Evolutionary conservation across 2,888 invertebrate species (phyloP).

Genomic region (Amphiduros pacificus): DNA sequence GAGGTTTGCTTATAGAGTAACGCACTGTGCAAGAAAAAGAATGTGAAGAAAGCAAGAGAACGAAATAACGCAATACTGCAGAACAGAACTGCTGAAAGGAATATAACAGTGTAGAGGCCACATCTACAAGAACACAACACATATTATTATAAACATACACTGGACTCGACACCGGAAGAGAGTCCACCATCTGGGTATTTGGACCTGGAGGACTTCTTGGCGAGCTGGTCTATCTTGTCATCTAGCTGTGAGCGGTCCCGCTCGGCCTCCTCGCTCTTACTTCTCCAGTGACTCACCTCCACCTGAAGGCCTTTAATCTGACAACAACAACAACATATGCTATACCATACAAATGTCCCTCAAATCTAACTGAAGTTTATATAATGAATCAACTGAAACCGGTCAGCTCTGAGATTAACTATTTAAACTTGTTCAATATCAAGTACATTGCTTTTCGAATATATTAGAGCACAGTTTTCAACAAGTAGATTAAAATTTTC

Average conservation of each 20-base stretch:
- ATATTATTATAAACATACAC: not conserved
- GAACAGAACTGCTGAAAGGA: not conserved
- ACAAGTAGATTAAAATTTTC: too few species aligned
- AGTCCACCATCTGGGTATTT: not conserved
- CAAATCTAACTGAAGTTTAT: too few species aligned
- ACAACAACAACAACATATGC: too few species aligned
- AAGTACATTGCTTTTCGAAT: too few species aligned
- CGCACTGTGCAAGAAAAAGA: too few species aligned
- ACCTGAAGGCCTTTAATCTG: not conserved
- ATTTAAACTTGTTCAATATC: too few species aligned
- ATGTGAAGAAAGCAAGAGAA: not conserved
- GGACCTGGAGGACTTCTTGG: not conserved
- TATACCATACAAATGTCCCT: too few species aligned
- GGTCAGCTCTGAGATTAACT: too few species aligned
- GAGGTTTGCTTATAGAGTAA: too few species aligned
- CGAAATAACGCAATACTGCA: not conserved
- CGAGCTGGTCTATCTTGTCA: not conserved
- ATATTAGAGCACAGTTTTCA: too few species aligned
- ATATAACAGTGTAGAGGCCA: not conserved
- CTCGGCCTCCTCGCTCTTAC: not conserved
- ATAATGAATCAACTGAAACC: too few species aligned
- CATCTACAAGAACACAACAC: not conserved
- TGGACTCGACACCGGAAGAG: not conserved
- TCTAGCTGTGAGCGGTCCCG: not conserved
- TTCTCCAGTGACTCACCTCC: slow-evolving; percentile 3